Conservation (phyloP, 1,140 invertebrate genomes). For the Linepithema humile region DNA sequence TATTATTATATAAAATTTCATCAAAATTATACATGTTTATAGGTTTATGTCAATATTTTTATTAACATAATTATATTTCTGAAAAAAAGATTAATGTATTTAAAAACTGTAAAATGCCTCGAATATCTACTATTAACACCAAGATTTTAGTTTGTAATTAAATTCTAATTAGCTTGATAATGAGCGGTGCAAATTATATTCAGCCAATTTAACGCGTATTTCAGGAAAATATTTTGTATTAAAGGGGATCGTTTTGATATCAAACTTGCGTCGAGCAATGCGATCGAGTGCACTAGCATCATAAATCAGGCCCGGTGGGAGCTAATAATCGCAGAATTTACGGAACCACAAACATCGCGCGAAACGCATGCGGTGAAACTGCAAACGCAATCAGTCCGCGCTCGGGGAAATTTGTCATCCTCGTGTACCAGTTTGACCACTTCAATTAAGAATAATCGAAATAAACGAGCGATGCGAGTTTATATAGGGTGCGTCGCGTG, state of each 20-base stretch:
- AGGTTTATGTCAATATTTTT: no score
- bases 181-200: background rate
- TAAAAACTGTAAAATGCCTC: no score
- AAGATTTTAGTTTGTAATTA: background rate
- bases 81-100: no score
- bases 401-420: constrained; percentile 56
- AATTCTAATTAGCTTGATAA: background rate
- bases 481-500: background rate
- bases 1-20: no score
- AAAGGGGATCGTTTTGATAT: background rate
- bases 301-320: constrained; percentile 26
- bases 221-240: background rate
- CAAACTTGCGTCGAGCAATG: background rate
- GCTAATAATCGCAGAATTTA: constrained; percentile 54
- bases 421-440: constrained; percentile 41
- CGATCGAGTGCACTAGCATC: background rate
- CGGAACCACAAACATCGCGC: constrained; percentile 27
- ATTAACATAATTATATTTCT: no score
- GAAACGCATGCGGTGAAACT: constrained; percentile 21
- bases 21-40: no score
- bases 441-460: constrained; percentile 56
- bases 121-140: background rate
- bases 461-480: constrained; percentile 31
- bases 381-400: constrained; percentile 49
- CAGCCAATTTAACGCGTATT: background rate